Evolutionary conservation across 2,888 invertebrate genomes (phyloP).

Genomic region (Andrena bucephala): DNA sequence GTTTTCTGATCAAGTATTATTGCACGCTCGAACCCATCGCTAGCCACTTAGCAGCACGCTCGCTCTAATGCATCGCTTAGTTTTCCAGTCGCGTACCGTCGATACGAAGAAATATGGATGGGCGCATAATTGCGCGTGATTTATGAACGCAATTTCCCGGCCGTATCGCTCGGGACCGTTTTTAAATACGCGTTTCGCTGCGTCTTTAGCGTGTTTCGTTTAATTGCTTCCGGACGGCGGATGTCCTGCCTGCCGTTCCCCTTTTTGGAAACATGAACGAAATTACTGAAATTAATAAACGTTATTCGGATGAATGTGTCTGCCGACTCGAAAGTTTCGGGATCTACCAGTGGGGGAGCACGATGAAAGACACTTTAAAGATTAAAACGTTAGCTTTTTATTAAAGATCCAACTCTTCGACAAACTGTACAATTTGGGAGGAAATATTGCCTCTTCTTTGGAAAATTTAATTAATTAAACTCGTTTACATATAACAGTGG

Average conservation of each 20-base stretch:
- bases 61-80: neutral
- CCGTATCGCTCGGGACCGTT: neutral
- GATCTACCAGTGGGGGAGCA: too few species aligned
- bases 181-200: constrained; percentile 32
- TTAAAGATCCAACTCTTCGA: too few species aligned
- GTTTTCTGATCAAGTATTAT: neutral
- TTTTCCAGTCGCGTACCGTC: constrained; percentile 21
- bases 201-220: constrained; percentile 14
- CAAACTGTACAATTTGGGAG: too few species aligned
- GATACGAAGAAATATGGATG: constrained; percentile 38
- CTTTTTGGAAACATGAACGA: neutral
- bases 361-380: too few species aligned
- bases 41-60: neutral
- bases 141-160: constrained; percentile 40
- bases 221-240: constrained; percentile 19
- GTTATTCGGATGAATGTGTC: too few species aligned
- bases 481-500: too few species aligned
- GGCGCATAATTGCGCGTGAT: constrained; percentile 45
- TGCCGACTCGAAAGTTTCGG: too few species aligned
- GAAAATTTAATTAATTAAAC: too few species aligned
- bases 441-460: too few species aligned
- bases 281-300: too few species aligned
- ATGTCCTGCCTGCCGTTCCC: neutral
- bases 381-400: too few species aligned
- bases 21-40: neutral